These are phyloP conservation scores for Drosophila pruinosa DNA, from an alignment of 1,140 invertebrate genomes.

Conservation along the genomic window DNA sequence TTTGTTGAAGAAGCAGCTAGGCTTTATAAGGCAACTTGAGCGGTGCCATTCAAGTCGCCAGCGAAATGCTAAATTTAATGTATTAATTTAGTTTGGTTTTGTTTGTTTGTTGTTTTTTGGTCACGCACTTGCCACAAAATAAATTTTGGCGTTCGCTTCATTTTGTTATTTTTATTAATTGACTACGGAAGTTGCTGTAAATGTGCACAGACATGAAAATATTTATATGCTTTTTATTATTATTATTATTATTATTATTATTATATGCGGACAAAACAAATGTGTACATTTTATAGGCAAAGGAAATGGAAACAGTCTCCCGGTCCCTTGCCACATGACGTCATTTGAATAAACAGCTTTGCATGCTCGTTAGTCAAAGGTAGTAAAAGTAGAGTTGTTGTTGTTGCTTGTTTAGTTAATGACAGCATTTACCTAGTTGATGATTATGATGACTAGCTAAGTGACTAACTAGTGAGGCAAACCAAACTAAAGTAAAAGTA, in stretches of 20 bases:
- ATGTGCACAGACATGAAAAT: constrained; percentile 78
- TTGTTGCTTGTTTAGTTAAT: constrained; percentile 29
- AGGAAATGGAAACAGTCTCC: constrained; percentile 5
- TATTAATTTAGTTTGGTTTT: constrained; percentile 58
- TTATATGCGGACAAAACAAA: neutral
- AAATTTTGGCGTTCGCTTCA: constrained; percentile 21
- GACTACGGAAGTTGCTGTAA: constrained; percentile 75
- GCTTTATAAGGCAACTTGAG: constrained; percentile 45
- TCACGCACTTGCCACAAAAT: constrained; percentile 1
- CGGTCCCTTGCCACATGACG: constrained; percentile 17
- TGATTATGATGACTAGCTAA: constrained; percentile 38
- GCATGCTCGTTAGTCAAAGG: constrained; percentile 30
- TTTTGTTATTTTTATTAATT: constrained; percentile 68
- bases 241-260: constrained; percentile 3
- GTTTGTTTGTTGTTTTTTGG: constrained; percentile 7
- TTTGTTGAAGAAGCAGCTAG: too few relatives aligned
- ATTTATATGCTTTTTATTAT: constrained; percentile 38
- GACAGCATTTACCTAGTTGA: constrained; percentile 40
- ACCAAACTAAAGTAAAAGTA: constrained; percentile 51
- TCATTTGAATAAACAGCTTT: constrained; percentile 25
- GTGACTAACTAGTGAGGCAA: neutral
- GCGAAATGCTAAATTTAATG: constrained; percentile 59
- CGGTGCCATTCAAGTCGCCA: neutral
- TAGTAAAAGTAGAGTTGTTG: neutral
- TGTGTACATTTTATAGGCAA: constrained; percentile 3